These are phyloP conservation scores for Hipparchia semele DNA, from an alignment of 2,888 invertebrate genomes.

Conservation along the genomic window DNA sequence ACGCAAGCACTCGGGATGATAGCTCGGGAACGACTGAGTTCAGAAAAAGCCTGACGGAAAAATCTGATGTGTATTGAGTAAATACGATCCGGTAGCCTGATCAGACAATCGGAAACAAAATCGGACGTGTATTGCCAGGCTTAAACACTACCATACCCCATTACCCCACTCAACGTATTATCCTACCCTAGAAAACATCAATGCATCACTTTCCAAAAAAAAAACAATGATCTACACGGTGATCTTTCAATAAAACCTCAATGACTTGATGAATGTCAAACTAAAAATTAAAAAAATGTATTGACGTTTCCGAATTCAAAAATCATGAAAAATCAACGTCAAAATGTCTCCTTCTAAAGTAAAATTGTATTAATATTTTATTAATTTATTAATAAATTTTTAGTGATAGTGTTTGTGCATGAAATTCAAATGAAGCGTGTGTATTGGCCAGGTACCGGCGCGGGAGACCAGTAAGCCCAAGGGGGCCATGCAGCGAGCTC, in stretches of 20 bases:
- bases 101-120: no score
- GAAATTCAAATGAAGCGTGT: conserved; percentile 8
- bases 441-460: conserved; percentile 51
- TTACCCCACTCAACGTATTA: no score
- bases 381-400: background rate
- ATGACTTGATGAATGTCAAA: background rate
- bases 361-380: background rate
- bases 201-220: no score
- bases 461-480: conserved; percentile 54
- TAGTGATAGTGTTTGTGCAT: background rate
- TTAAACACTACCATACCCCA: no score
- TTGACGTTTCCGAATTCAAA: conserved; percentile 22
- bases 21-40: no score
- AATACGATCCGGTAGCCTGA: no score
- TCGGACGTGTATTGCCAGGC: no score
- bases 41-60: no score
- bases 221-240: no score
- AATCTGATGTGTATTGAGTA: no score
- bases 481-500: conserved; percentile 57
- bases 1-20: no score
- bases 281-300: background rate
- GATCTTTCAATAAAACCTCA: background rate
- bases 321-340: conserved; percentile 14
- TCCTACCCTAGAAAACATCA: no score
- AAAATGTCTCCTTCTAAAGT: conserved; percentile 28